Evolutionary conservation across 2,113 vertebrate species (phyloP), one percentile per base, ranked within the genome.

Genomic region (Leucopsar rothschildi): DNA sequence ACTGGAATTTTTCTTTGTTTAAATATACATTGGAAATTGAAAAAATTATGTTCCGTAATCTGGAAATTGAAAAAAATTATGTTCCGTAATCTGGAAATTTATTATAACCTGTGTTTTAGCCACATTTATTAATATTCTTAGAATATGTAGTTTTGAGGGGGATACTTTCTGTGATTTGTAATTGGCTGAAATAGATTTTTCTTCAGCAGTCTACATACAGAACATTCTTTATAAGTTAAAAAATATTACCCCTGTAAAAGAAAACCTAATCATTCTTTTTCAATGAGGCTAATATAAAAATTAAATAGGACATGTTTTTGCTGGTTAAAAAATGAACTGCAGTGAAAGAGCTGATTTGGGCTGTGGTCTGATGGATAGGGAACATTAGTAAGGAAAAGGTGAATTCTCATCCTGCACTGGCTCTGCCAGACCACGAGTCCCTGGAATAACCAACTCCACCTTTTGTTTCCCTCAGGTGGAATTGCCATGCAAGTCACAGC

Each of bases 231-330:
- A 59, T 9, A 79, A 18, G 15, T 82, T 18, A 78, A 82, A 80
- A 93, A 50, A 59, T 73, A 65, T 40, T 82, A 79, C 7, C 15
- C 5, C 21, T 52, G 2, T 15, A 68, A 95, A 88, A 37, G 40
- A 92, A 85, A 93, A 82, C 28, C 65, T 59, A 79, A 79, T 85
- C 56, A 50, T 50, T 81, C 47, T 75, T 90, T 87, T 87, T 70
- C 39, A 70, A 9, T 57, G 56, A 68, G 55, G 56, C 56, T 39
- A 35, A 49, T 78, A 52, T 50, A 55, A 82, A 86, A 94, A 66
- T 66, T 49, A 45, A 55, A 35, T 14, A 18, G 33, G 56, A 59
- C 44, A 18, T 82, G 21, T 47, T 87, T 82, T 68, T 84, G 20
- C 61, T 68, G 44, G 52, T 22, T 87, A 82, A 84, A 75, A 89